Evolutionary conservation across 2,113 vertebrate genomes (phyloP), one percentile per base, ranked within the genome.

Genomic region (Callocephalon fimbriatum): DNA sequence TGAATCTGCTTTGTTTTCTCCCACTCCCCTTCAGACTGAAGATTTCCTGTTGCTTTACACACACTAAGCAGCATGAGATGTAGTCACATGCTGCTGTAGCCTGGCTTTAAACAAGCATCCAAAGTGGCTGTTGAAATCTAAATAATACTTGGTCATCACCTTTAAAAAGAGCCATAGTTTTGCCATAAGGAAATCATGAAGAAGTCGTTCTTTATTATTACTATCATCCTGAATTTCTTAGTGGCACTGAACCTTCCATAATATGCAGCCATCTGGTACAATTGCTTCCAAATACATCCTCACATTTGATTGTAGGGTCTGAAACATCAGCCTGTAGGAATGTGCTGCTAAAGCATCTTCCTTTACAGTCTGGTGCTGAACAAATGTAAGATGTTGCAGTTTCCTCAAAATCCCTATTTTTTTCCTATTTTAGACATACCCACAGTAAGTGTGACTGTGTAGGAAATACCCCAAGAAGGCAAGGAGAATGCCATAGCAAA

Each of bases 301-400:
- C 8, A 40, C 9, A 44, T 88, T 90, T 97, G 97, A 97, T 93
- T 88, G 91, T 87, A 97, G 94, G 94, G 92, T 98, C 97, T 94
- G 92, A 51, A 54, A 83, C 88, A 94, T 76, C 87, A 95, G 88
- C 77, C 92, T 76, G 76, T 95, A 95, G 95, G 94, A 95, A 93
- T 73, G 74, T 73, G 35, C 82, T 54, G 74, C 88, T 94, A 93
- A 98, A 97, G 63, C 91, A 45, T 95, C 86, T 95, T 96, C 88
- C 59, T 37, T 96, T 97, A 87, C 77, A 95, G 90, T 95, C 97
- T 96, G 95, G 94, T 97, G 88, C 26, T 93, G 82, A 63, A 80
- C 71, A 95, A 96, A 94, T 93, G 73, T 42, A 71, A 88, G 61
- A 90, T 97, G 78, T 90, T 96, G 90, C 74, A 86, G 74, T 95